Base-by-base conservation (phyloP, 1,140 invertebrate species). In the Bombus vancouverensis region DNA sequence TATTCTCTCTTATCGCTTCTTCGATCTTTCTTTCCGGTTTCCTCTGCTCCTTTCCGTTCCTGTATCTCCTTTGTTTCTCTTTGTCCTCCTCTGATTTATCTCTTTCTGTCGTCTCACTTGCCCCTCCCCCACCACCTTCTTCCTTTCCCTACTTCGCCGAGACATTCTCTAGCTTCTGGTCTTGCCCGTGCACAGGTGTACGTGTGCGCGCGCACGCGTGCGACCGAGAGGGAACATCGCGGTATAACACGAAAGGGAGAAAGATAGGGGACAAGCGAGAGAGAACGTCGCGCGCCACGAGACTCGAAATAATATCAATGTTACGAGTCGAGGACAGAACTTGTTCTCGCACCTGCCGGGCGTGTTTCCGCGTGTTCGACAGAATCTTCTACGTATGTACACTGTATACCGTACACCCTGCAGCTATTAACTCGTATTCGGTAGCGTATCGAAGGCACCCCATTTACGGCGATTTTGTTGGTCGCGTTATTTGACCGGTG, bases 301-400 rank as follows among this genome's bases (percentile, higher is more conserved):
- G 62, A 75, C 39, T 88, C 62, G 53, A 65, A 89, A 88, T 88
- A 85, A 88, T 80, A 85, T 77, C 66, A 71, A 77, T 81, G 39
- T 32, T 62, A 62, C 53, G 6, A 74, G 76, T 47, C 37, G 72
- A 87, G 86, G 42, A 84, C 32, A n/a, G 59, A 8, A 47, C 73
- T 53, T 37, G 70, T 87, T 81, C 70, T 88, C 71, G 82, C 88
- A 87, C 76, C 81, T 89, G 88, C 65, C 79, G 72, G 72, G 74
- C 73, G 74, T 66, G 81, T 72, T 32, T 57, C n/a, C 39, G 37
- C 72, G 37, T 25, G 6, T 71, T 77, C 34, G 28, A 39, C 47
- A 15, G 70, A 84, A 78, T 76, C 66, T 72, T 34, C 15, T 34
- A 25, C 47, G 47, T 22, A 8, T 22, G 18, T 53, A 22, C 47